A percentile compares a stretch with the other conserved stretches of the same genome.
Conservation (phyloP, 2,888 invertebrate species). For the Dynastes maya region DNA sequence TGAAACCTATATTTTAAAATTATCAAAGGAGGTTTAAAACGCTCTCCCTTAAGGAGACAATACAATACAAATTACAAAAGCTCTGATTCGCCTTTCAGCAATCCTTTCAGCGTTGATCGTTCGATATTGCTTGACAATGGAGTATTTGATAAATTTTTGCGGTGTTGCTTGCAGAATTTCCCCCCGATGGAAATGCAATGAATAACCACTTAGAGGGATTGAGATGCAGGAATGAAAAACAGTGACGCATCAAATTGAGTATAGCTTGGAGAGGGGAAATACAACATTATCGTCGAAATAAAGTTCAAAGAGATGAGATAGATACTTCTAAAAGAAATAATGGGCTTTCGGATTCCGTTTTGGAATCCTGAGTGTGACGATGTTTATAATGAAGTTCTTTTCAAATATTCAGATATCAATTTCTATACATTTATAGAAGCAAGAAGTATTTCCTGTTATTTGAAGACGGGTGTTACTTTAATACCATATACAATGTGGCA, state of each 20-base stretch:
- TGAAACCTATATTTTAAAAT: background rate
- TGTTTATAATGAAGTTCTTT: no score
- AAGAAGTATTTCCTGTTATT: no score
- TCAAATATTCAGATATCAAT: no score
- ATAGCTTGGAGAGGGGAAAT: background rate
- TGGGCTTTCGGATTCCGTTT: no score
- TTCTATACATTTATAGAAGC: no score
- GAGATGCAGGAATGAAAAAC: conserved; percentile 12
- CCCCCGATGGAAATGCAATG: conserved; percentile 28
- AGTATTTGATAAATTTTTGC: conserved; percentile 36
- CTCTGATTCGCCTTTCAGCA: background rate
- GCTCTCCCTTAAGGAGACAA: background rate
- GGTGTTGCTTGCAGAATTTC: conserved; percentile 41
- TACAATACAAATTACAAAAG: conserved; percentile 4
- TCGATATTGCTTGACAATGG: conserved; percentile 21
- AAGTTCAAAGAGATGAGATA: background rate
- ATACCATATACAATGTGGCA: no score
- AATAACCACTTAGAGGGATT: conserved; percentile 29
- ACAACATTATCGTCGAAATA: background rate
- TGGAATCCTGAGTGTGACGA: no score
- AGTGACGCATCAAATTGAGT: conserved; percentile 41
- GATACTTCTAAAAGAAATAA: no score
- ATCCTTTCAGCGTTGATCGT: conserved; percentile 26
- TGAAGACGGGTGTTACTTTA: no score
- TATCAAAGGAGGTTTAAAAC: background rate